Conservation (phyloP, 2,797 vertebrate genomes). For the Hylomyscus alleni region DNA sequence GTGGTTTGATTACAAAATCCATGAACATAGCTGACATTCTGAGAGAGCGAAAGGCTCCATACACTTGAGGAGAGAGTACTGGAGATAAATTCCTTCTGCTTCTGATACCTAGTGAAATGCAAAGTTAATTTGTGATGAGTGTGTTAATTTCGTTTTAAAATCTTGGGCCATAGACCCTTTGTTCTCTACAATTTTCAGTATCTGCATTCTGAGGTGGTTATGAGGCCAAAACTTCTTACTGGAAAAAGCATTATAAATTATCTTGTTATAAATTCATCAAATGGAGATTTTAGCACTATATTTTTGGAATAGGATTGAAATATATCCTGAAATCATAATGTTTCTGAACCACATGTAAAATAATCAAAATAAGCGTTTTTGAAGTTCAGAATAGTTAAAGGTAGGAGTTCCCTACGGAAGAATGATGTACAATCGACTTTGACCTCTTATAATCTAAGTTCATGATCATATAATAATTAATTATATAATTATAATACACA, state of each 20-base stretch:
- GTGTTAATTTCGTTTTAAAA: slow-evolving; percentile 45
- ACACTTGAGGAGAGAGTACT: background rate
- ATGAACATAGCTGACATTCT: background rate
- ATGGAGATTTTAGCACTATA: slow-evolving; percentile 50
- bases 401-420: background rate
- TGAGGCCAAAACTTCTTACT: slow-evolving; percentile 45
- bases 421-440: slow-evolving; percentile 5
- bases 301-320: slow-evolving; percentile 46
- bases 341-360: slow-evolving; percentile 42
- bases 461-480: background rate
- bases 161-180: background rate
- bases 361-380: slow-evolving; percentile 2
- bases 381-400: slow-evolving; percentile 1
- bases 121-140: slow-evolving; percentile 53
- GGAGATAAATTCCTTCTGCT: slow-evolving; percentile 17
- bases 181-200: slow-evolving; percentile 15
- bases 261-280: slow-evolving; percentile 45
- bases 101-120: slow-evolving; percentile 26
- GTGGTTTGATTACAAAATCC: slow-evolving; percentile 17
- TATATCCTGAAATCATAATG: slow-evolving; percentile 6
- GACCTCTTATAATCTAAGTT: slow-evolving; percentile 17
- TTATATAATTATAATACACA: background rate
- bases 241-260: slow-evolving; percentile 55
- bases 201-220: slow-evolving; percentile 33
- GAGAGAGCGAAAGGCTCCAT: background rate